phyloP scores from a whole-genome alignment of 1,140 invertebrate species.

The Bombus superbus region DNA sequence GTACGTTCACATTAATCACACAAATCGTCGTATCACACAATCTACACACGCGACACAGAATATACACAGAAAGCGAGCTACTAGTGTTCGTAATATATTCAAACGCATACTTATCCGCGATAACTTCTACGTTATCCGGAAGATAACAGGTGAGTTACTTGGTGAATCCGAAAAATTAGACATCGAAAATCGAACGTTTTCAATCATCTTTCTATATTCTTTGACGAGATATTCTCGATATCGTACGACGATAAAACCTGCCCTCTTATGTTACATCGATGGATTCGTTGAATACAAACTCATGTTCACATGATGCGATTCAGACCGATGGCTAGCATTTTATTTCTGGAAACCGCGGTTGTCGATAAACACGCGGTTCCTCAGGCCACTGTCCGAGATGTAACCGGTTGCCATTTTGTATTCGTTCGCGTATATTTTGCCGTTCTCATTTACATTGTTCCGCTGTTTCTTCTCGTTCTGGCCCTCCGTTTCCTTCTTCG shows the following conservation, averaged over 20 bases:
- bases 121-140: no score
- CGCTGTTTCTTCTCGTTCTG: background rate
- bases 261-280: background rate
- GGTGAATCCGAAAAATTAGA: background rate
- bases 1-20: background rate
- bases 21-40: background rate
- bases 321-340: background rate
- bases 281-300: background rate
- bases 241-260: background rate
- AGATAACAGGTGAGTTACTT: background rate
- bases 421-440: conserved; percentile 72
- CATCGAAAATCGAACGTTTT: background rate
- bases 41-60: background rate
- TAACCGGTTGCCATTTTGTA: conserved; percentile 81
- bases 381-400: conserved; percentile 77
- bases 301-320: background rate
- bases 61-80: conserved; percentile 21
- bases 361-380: conserved; percentile 80
- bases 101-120: background rate
- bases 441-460: conserved; percentile 52
- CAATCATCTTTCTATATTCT: no score
- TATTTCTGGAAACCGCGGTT: conserved; percentile 67
- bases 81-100: background rate
- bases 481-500: conserved; percentile 60
- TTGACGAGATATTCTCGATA: background rate